Evolutionary conservation across 2,888 invertebrate species (phyloP).

Genomic region (Ecliptopera silaceata): DNA sequence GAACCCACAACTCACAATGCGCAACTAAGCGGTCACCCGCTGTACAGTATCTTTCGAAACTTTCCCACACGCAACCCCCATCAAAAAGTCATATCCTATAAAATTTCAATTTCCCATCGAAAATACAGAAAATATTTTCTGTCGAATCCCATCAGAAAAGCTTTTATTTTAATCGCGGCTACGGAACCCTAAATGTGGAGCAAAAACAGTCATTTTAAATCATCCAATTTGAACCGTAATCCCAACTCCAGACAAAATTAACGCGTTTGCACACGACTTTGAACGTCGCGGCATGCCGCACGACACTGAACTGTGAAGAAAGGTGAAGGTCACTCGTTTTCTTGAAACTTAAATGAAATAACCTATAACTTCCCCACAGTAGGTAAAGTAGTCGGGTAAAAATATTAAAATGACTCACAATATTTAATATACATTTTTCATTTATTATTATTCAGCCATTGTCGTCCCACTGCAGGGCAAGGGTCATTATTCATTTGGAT

Average conservation of each 20-base stretch:
- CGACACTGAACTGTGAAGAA: no score
- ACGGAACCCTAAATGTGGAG: slow-evolving; percentile 21
- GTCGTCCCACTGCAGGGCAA: no score
- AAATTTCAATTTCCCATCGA: slow-evolving; percentile 24
- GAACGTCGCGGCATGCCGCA: not conserved
- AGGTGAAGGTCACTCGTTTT: no score
- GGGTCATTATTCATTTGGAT: no score
- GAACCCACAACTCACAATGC: no score
- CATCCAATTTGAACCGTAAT: slow-evolving; percentile 52
- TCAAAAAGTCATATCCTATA: slow-evolving; percentile 12
- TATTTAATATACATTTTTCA: no score
- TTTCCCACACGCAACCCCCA: not conserved
- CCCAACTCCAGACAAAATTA: slow-evolving; percentile 47
- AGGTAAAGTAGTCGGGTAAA: no score
- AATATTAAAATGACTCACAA: no score
- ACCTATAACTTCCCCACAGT: no score
- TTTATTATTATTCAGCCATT: no score
- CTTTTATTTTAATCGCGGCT: slow-evolving; percentile 24
- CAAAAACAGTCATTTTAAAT: slow-evolving; percentile 44
- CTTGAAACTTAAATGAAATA: no score
- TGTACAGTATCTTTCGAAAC: not conserved
- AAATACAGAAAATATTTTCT: slow-evolving; percentile 15
- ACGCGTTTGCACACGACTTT: slow-evolving; percentile 23
- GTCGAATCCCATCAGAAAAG: slow-evolving; percentile 22
- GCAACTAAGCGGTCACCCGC: no score